Percentiles rank a stretch among this genome's conserved stretches.
These are phyloP conservation scores for Polymixis lichenea DNA, from an alignment of 2,888 invertebrate genomes.

Conservation along the genomic window DNA sequence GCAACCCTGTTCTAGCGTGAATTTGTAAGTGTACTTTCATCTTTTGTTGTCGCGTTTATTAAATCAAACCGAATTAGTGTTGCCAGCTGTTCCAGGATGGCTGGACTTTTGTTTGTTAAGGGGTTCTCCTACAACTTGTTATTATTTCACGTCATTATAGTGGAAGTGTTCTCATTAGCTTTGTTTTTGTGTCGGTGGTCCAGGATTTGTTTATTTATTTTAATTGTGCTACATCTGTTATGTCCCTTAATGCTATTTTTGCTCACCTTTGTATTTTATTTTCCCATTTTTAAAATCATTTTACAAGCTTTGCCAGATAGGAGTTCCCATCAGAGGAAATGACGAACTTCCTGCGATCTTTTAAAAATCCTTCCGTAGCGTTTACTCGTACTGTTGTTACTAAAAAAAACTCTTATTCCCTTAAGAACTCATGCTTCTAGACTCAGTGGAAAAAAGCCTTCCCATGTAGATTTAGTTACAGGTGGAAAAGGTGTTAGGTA, in stretches of 20 bases:
- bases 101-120: slow-evolving; percentile 40
- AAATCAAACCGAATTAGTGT: slow-evolving; percentile 63
- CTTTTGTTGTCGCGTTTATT: slow-evolving; percentile 59
- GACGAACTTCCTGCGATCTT: not conserved
- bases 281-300: too few relatives aligned
- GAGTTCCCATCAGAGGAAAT: not conserved
- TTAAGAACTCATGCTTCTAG: not conserved
- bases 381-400: not conserved
- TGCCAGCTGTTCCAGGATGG: slow-evolving; percentile 46
- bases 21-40: slow-evolving; percentile 49
- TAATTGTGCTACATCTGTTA: not conserved
- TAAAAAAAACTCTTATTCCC: too few relatives aligned
- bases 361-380: too few relatives aligned
- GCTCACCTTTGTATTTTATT: not conserved
- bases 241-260: not conserved
- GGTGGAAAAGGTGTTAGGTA: too few relatives aligned
- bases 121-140: slow-evolving; percentile 13
- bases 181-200: not conserved
- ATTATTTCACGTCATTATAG: slow-evolving; percentile 16
- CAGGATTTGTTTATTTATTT: not conserved
- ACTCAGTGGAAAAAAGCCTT: too few relatives aligned
- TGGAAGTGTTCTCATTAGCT: not conserved
- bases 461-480: too few relatives aligned
- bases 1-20: slow-evolving; percentile 54
- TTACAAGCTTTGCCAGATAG: not conserved